Evolutionary conservation across 2,113 vertebrate species (phyloP), one percentile per base, ranked within the genome.

Genomic region (Balaeniceps rex): DNA sequence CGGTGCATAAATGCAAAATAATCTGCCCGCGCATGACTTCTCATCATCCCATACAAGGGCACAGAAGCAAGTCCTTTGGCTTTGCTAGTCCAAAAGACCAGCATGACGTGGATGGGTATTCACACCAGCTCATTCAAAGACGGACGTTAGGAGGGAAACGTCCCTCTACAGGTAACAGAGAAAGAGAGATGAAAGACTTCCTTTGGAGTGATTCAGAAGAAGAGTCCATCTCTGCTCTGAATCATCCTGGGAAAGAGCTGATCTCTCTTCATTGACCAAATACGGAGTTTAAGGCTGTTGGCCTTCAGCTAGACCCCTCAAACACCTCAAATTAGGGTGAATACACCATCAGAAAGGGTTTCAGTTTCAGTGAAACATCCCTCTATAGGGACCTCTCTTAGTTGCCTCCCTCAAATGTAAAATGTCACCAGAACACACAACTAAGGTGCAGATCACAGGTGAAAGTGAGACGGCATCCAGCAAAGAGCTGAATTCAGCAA

Each of bases 131-230:
- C 51, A 10, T 51, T 51, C 85, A 40, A 11, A 54, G 34, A 29
- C 14, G 49, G 14, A 3, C 4, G 17, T 34, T 17, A 28, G 34
- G 4, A 4, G 33, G 40, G 15, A 49, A 60, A 68, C 1, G 36
- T 76, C 44, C 66, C 71, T 64, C 71, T 57, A 26, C 44, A 85
- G 66, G 22, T 65, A 90, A 83, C 0, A 0, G 57, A 90, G 49
- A 90, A 29, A 81, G 33, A 76, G 29, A 93, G 71, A 90, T 75
- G 34, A 93, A 95, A 94, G 94, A 16, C 81, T 92, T 96, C 83
- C 76, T 88, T 88, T 29, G 28, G 51, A n/a, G 83, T 92, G 91
- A 95, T 80, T 92, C 91, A 97, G 88, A 90, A 88, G 66, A 57
- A 71, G 70, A 93, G 34, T 74, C 51, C 63, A 63, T 29, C 70